A percentile compares a stretch with the other conserved stretches of the same genome.
These are phyloP conservation scores for Physella acuta DNA, from an alignment of 1,140 invertebrate genomes.

Conservation along the genomic window DNA sequence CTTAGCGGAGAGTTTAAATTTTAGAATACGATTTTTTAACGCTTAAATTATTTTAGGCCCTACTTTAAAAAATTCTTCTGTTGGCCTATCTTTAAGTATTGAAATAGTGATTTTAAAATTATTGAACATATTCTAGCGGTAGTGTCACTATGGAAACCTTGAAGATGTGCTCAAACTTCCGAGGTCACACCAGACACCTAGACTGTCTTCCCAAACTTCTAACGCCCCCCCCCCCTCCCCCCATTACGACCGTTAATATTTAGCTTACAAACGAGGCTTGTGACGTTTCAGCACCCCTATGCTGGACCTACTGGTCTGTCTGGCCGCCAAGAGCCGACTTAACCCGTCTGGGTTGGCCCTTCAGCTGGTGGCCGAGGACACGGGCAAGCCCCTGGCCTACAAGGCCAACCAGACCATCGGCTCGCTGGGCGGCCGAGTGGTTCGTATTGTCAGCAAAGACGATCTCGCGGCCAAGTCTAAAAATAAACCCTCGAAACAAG, in stretches of 20 bases:
- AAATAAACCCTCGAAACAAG: slow-evolving; percentile 52
- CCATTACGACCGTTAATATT: neutral
- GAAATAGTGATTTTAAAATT: neutral
- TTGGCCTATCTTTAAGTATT: no score
- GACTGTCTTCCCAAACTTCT: neutral
- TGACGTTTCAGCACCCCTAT: slow-evolving; percentile 71
- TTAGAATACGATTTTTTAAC: no score
- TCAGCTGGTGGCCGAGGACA: slow-evolving; percentile 65
- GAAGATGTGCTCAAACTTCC: neutral
- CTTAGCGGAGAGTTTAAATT: no score
- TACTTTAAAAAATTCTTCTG: neutral
- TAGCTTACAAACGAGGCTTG: neutral
- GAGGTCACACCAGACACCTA: neutral
- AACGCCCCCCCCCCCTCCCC: neutral
- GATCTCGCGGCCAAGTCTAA: slow-evolving; percentile 30
- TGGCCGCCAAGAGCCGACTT: slow-evolving; percentile 74
- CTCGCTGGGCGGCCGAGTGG: slow-evolving; percentile 62
- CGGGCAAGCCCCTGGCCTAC: slow-evolving; percentile 68
- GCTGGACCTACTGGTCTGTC: slow-evolving; percentile 80
- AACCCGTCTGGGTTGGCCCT: slow-evolving; percentile 73
- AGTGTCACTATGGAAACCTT: neutral
- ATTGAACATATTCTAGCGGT: neutral
- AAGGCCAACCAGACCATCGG: slow-evolving; percentile 81
- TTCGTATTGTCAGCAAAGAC: slow-evolving; percentile 65
- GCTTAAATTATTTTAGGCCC: neutral